Evolutionary conservation across 2,888 invertebrate genomes (phyloP), one percentile per base, ranked within the genome.

Genomic region (Parochlus steinenii): DNA sequence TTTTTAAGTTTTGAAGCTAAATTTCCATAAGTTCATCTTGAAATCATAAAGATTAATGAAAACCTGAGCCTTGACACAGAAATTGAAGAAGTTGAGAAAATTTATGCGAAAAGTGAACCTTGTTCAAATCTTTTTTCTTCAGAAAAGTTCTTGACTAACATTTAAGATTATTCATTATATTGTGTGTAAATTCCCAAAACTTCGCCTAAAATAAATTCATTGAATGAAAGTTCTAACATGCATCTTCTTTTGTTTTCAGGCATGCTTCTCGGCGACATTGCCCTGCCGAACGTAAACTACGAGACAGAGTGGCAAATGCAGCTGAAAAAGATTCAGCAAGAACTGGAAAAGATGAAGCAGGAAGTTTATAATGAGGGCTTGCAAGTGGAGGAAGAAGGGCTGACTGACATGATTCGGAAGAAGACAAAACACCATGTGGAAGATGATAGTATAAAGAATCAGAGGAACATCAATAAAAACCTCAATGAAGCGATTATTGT

Each of bases 201-300:
- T n/a, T n/a, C n/a, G n/a, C n/a, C n/a, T n/a, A n/a, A n/a, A n/a
- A n/a, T n/a, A n/a, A n/a, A n/a, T n/a, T n/a, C n/a, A n/a, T n/a
- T n/a, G n/a, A n/a, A n/a, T n/a, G n/a, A n/a, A n/a, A n/a, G n/a
- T n/a, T n/a, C n/a, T n/a, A 12, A 24, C 12, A 18, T 20, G 16
- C n/a, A n/a, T 31, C 41, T 37, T 43, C 38, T 39, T 43, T 49
- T 54, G 45, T 49, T 71, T 69, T 15, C 65, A 86, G 86, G 68
- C 47, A 74, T 72, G 36, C 85, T 83, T 51, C 65, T 78, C 63
- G 85, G 83, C 1, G 86, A 87, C 56, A 85, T 86, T 41, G 85
- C 86, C 1, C 61, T 86, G 43, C 74, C 83, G 22, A 71, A 74
- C 46, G 37, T 58, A 38, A 63, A 64, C 44, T 62, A 56, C 40